phyloP scores from a whole-genome alignment of 64 coral and sea anemone genomes.

The Hydrozoanthus tunicans region DNA sequence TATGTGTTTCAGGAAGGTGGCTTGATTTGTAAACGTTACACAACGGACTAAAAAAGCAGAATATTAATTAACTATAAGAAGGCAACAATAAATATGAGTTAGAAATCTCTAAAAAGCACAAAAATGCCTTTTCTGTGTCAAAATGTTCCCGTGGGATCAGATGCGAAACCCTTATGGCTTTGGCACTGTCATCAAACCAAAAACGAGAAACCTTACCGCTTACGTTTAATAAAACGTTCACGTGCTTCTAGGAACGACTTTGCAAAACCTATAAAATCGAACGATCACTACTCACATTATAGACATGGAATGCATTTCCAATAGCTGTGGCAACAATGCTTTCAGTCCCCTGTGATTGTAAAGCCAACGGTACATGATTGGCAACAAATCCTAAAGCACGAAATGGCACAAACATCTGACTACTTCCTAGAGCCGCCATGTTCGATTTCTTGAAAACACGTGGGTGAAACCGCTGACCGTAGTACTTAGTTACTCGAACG shows the following conservation, averaged over 20 bases:
- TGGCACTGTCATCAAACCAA: too few relatives aligned
- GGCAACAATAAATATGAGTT: too few relatives aligned
- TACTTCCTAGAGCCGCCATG: constrained; percentile 71
- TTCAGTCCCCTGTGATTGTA: constrained; percentile 87
- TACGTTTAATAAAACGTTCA: neutral
- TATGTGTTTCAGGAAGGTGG: too few relatives aligned
- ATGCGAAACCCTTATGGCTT: too few relatives aligned
- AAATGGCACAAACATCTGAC: constrained; percentile 96
- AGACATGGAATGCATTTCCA: constrained; percentile 91
- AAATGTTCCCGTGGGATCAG: too few relatives aligned
- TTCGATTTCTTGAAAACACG: constrained; percentile 56
- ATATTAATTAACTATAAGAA: too few relatives aligned
- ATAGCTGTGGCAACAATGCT: constrained; percentile 89
- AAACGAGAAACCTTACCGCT: too few relatives aligned
- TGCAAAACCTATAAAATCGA: neutral
- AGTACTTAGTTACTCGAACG: too few relatives aligned
- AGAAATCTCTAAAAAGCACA: too few relatives aligned
- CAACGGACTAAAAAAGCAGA: too few relatives aligned
- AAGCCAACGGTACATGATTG: constrained; percentile 83
- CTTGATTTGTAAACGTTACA: too few relatives aligned
- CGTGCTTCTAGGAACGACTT: neutral
- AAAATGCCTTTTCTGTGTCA: too few relatives aligned
- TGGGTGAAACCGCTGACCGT: constrained; percentile 40
- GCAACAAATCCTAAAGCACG: constrained; percentile 84
- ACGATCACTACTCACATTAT: constrained; percentile 70